Percentiles rank a stretch among this genome's conserved stretches.
phyloP scores from a whole-genome alignment of 2,113 vertebrate species.

The Tragelaphus imberbis region DNA sequence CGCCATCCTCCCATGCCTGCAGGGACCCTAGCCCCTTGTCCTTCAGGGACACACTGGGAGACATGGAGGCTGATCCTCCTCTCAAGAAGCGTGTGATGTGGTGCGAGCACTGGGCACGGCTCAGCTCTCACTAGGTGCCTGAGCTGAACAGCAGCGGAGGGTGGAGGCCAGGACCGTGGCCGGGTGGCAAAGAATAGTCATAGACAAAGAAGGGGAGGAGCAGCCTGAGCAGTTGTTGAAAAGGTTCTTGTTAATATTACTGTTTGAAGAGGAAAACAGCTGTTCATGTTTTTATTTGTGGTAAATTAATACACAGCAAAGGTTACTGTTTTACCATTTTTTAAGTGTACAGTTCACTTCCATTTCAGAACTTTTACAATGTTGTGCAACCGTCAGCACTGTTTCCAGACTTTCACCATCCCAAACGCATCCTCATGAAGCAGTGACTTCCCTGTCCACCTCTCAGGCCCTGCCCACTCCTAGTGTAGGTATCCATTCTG shows the following conservation, averaged over 20 bases:
- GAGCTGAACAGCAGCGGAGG: background rate
- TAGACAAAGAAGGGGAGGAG: background rate
- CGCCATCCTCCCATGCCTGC: rapidly evolving
- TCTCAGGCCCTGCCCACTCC: background rate
- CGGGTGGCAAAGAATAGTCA: background rate
- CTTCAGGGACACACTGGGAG: background rate
- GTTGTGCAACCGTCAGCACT: too few species aligned
- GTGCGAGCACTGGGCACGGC: background rate
- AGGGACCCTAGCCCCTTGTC: background rate
- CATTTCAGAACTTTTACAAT: background rate
- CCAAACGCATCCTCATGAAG: background rate
- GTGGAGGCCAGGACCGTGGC: background rate
- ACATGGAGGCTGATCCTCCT: background rate
- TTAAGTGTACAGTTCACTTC: background rate
- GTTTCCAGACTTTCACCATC: background rate
- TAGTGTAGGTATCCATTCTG: background rate
- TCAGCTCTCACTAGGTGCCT: background rate
- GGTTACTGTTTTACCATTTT: background rate
- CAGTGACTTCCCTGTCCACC: background rate
- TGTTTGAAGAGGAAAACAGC: background rate
- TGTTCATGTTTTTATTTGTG: background rate
- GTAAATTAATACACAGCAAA: background rate
- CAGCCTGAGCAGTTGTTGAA: background rate
- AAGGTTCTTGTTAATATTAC: background rate
- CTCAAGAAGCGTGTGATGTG: too few species aligned